Evolutionary conservation across 2,113 vertebrate species (phyloP), one percentile per base, ranked within the genome.

Genomic region (Porphyrio hochstetteri): DNA sequence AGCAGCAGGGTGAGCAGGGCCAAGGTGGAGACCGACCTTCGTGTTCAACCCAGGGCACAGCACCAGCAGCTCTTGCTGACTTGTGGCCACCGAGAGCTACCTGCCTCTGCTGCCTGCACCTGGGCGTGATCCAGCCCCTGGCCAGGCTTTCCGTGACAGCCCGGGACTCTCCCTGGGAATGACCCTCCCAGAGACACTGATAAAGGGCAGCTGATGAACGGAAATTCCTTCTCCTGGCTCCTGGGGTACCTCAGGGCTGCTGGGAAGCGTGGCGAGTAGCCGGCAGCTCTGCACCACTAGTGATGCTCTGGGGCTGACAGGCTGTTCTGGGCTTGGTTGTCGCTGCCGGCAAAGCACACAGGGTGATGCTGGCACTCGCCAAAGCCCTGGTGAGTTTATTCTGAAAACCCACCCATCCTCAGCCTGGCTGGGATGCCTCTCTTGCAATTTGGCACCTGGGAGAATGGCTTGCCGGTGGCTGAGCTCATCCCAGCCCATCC

Each of bases 401-500:
- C 57, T 57, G 18, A 16, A 5, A 74, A 61, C 4, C 21, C 76
- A 17, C 23, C 24, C 5, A 0, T 16, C n/a, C 28, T 19, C 40
- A 7, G 24, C 42, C 7, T 2, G 1, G 38, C 76, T 52, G 16
- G 0, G 1, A 13, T 38, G 72, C 11, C 28, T 68, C 52, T 10
- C 25, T 29, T 2, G 38, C 69, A 27, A 15, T 15, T 76, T 10
- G 27, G 20, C 24, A 15, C 4, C 0, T 5, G 13, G 18, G 4
- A 5, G 21, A 40, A 67, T 9, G 72, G 23, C 57, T 59, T 0
- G 2, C 5, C 2, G 3, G 5, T 23, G 77, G 11, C 10, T 0
- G 0, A 17, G 52, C 16, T 90, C 7, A 0, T 8, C 52, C 53
- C 64, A 50, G n/a, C 44, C 42, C 29, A 27, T 50, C 11, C 19